phyloP scores from a whole-genome alignment of 1,140 invertebrate species.

The Drosophila subpulchrella region DNA sequence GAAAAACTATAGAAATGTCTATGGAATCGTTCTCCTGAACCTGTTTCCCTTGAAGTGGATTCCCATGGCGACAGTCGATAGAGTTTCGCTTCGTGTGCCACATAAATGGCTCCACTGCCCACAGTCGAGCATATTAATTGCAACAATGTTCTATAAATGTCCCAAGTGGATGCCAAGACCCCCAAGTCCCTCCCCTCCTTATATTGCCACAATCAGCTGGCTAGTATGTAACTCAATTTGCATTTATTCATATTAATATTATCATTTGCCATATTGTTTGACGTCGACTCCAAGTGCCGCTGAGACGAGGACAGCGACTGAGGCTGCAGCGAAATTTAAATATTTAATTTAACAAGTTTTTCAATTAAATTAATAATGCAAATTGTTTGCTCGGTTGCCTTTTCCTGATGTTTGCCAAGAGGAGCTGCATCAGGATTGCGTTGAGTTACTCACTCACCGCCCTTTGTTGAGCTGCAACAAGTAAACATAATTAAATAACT shows the following conservation, averaged over 20 bases:
- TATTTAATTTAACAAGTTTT: conserved; percentile 80
- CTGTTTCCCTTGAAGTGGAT: conserved; percentile 19
- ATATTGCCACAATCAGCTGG: neutral
- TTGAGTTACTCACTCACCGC: conserved; percentile 27
- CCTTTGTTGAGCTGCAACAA: conserved; percentile 48
- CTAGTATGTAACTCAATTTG: conserved; percentile 60
- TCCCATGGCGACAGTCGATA: neutral
- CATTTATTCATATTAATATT: conserved; percentile 68
- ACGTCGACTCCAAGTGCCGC: conserved; percentile 19
- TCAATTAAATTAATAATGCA: conserved; percentile 76
- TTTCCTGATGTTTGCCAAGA: conserved; percentile 14
- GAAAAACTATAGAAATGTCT: neutral
- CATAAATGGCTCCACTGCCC: conserved; percentile 35
- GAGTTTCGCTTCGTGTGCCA: conserved; percentile 2
- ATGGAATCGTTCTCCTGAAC: neutral
- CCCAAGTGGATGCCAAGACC: conserved; percentile 24
- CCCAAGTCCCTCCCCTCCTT: too few species aligned
- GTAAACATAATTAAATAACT: conserved; percentile 57
- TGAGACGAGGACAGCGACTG: conserved; percentile 30
- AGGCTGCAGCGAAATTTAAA: conserved; percentile 62
- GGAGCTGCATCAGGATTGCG: conserved; percentile 11
- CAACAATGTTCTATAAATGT: conserved; percentile 45
- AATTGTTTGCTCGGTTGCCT: conserved; percentile 48
- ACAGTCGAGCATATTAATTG: conserved; percentile 47
- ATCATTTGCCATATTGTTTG: conserved; percentile 67